A percentile compares a stretch with the other conserved stretches of the same genome.
These are phyloP conservation scores for Drosophila prostipennis DNA, from an alignment of 2,888 invertebrate species.

Conservation along the genomic window DNA sequence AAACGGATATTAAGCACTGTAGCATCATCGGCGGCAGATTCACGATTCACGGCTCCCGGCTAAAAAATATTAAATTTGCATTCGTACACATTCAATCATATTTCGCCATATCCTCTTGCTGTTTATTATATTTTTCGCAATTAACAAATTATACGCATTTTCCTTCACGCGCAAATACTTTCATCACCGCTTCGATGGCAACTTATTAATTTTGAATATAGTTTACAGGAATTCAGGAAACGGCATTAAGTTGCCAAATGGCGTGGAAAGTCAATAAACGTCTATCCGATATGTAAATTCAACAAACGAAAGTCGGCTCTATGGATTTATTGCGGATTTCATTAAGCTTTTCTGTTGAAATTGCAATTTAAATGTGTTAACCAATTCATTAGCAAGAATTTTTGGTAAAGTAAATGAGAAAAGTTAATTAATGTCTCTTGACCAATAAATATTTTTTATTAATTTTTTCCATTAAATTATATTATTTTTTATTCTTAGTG, in stretches of 20 bases:
- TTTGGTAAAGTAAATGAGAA: background rate
- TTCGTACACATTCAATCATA: slow-evolving; percentile 43
- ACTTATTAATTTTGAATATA: slow-evolving; percentile 38
- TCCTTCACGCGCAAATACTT: background rate
- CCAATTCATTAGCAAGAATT: background rate
- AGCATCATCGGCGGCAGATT: slow-evolving; percentile 1
- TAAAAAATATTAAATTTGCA: slow-evolving; percentile 40
- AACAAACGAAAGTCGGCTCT: slow-evolving; percentile 16
- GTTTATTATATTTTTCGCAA: slow-evolving; percentile 38
- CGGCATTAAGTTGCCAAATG: slow-evolving; percentile 44
- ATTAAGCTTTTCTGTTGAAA: slow-evolving; percentile 15
- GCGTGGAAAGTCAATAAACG: slow-evolving; percentile 42
- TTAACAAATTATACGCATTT: slow-evolving; percentile 33
- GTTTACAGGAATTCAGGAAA: slow-evolving; percentile 37
- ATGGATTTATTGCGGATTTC: slow-evolving; percentile 11
- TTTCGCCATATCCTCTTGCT: slow-evolving; percentile 18
- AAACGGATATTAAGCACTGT: slow-evolving; percentile 68
- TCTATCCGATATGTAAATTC: slow-evolving; percentile 38
- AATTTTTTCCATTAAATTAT: no score
- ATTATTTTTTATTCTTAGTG: no score
- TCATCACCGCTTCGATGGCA: background rate
- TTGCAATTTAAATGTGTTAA: slow-evolving; percentile 14
- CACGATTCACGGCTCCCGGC: slow-evolving; percentile 6
- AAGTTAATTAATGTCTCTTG: background rate
- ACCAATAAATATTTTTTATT: background rate